phyloP scores from a whole-genome alignment of 2,888 invertebrate species.

The Drosophila eohydei region DNA sequence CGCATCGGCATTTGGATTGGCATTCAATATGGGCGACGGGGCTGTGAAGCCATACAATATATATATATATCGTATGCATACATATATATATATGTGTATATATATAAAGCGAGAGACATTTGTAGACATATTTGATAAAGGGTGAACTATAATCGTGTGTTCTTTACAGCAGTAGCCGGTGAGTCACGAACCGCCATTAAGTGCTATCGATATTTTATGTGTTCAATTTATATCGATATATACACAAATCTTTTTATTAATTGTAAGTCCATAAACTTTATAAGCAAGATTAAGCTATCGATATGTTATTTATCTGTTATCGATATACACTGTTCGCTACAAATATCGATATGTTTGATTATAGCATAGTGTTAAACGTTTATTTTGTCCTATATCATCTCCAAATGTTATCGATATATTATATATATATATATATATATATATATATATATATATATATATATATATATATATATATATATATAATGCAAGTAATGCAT shows the following conservation, averaged over 20 bases:
- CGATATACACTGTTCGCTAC: neutral
- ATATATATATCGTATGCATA: constrained; percentile 14
- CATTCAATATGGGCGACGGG: constrained; percentile 62
- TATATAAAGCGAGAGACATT: constrained; percentile 36
- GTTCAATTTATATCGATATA: neutral
- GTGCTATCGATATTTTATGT: neutral
- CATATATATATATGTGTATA: constrained; percentile 15
- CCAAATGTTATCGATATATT: too few relatives aligned
- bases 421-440: too few relatives aligned
- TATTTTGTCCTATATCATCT: too few relatives aligned
- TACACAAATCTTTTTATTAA: too few relatives aligned
- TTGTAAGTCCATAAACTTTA: too few relatives aligned
- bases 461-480: too few relatives aligned
- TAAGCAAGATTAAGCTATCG: neutral
- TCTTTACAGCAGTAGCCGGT: constrained; percentile 9
- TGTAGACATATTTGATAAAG: constrained; percentile 13
- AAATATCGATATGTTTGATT: too few relatives aligned
- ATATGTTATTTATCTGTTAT: neutral
- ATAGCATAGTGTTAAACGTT: too few relatives aligned
- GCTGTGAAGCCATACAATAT: constrained; percentile 63
- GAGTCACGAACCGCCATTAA: constrained; percentile 15
- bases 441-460: too few relatives aligned
- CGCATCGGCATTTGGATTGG: constrained; percentile 92
- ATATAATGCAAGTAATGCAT: too few relatives aligned
- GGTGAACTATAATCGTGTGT: constrained; percentile 23